Evolutionary conservation across 2,113 vertebrate species (phyloP).

Genomic region (Etia nguti): DNA sequence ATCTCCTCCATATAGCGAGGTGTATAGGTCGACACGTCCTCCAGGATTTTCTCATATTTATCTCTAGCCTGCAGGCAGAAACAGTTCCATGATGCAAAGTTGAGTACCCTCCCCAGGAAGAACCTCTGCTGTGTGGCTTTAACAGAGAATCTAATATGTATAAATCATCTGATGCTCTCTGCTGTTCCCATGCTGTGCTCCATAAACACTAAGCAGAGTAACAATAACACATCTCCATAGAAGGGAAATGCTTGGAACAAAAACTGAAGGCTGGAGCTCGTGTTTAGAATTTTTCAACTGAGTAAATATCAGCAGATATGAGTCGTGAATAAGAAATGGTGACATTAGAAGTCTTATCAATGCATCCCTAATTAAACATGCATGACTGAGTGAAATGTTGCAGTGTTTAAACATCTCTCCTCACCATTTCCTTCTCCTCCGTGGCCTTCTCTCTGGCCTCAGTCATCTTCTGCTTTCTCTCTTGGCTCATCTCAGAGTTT

Average conservation of each 20-base stretch:
- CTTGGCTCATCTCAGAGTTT: slow-evolving; percentile 58
- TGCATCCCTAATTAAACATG: not conserved
- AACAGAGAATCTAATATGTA: not conserved
- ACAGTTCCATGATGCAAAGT: not conserved
- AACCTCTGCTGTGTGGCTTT: not conserved
- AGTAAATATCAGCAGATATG: slow-evolving; percentile 21
- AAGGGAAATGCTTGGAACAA: slow-evolving; percentile 32
- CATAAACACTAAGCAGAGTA: slow-evolving; percentile 47
- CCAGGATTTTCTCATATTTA: slow-evolving; percentile 76
- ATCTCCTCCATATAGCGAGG: slow-evolving; percentile 87
- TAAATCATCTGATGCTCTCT: slow-evolving; percentile 18
- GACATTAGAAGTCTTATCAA: not conserved
- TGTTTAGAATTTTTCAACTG: slow-evolving; percentile 26
- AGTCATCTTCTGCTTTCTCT: slow-evolving; percentile 69
- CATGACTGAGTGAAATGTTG: not conserved
- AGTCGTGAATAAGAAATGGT: not conserved
- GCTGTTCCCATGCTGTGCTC: slow-evolving; percentile 17
- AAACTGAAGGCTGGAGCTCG: not conserved
- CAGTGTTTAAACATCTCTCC: not conserved
- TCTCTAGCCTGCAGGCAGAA: slow-evolving; percentile 62
- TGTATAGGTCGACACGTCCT: slow-evolving; percentile 76
- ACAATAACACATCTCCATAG: slow-evolving; percentile 53
- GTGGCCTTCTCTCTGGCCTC: slow-evolving; percentile 57
- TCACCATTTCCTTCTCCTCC: slow-evolving; percentile 68
- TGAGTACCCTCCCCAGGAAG: not conserved